Evolutionary conservation across 2,797 vertebrate species (phyloP).

Genomic region (Cryptoprocta ferox): DNA sequence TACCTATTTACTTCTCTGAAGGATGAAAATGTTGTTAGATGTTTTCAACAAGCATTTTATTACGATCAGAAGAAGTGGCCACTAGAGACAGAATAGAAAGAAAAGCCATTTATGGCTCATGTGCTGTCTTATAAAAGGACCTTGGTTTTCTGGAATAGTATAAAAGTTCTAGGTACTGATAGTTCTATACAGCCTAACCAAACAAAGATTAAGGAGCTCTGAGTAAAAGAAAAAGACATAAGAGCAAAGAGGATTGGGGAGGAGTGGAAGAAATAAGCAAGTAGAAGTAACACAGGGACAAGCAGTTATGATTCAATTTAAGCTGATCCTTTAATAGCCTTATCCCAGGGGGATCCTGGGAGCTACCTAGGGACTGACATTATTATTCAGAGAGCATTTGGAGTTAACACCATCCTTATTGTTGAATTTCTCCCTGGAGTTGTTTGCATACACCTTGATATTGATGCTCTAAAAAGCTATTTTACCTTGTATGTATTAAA

Average conservation of each 20-base stretch:
- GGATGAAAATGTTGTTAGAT: not conserved
- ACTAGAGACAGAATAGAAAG: not conserved
- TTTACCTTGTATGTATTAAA: slow-evolving; percentile 11
- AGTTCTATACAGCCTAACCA: not conserved
- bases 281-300: not conserved
- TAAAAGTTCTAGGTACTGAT: slow-evolving; percentile 22
- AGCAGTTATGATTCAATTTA: not conserved
- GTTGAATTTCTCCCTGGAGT: slow-evolving; percentile 56
- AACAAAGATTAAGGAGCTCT: not conserved
- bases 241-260: not conserved
- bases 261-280: not conserved
- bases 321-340: not conserved
- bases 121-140: not conserved
- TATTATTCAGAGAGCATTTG: slow-evolving; percentile 61
- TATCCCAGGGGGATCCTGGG: not conserved
- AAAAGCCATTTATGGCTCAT: not conserved
- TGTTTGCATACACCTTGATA: slow-evolving; percentile 68
- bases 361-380: slow-evolving; percentile 40
- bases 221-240: not conserved
- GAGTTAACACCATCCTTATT: slow-evolving; percentile 61
- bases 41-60: not conserved
- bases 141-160: not conserved
- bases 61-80: not conserved
- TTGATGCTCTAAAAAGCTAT: slow-evolving; percentile 28
- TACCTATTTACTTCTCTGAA: not conserved